Conservation (phyloP, 2,113 vertebrate species). For the Mustela nigripes region DNA sequence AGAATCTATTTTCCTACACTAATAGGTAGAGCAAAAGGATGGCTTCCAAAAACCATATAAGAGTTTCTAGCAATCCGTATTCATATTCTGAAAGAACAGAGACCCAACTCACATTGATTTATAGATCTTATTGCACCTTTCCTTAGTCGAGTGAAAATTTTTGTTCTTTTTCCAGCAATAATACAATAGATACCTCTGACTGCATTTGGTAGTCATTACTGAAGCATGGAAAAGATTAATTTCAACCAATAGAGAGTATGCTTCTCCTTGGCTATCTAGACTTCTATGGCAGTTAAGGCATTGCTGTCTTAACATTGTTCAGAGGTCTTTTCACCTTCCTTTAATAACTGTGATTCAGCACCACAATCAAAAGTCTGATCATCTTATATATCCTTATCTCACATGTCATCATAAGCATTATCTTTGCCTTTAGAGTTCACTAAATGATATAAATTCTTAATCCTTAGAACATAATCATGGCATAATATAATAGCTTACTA, state of each 20-base stretch:
- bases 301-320: not conserved
- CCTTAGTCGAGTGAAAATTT: constrained; percentile 49
- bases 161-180: constrained; percentile 55
- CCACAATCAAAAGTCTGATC: not conserved
- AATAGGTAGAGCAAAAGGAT: constrained; percentile 24
- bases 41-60: not conserved
- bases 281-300: not conserved
- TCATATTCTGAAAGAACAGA: constrained; percentile 34
- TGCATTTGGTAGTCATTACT: constrained; percentile 52
- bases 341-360: constrained; percentile 43
- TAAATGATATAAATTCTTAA: constrained; percentile 3
- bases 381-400: not conserved
- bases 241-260: not conserved
- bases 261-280: not conserved
- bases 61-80: not conserved
- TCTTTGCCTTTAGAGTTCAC: constrained; percentile 8
- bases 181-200: constrained; percentile 19
- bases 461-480: constrained; percentile 40
- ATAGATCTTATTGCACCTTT: not conserved
- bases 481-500: not conserved
- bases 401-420: not conserved
- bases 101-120: constrained; percentile 51
- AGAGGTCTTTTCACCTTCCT: not conserved
- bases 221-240: not conserved
- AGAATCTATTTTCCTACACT: constrained; percentile 29